Evolutionary conservation across 2,888 invertebrate species (phyloP).

Genomic region (Tanypteryx hageni): DNA sequence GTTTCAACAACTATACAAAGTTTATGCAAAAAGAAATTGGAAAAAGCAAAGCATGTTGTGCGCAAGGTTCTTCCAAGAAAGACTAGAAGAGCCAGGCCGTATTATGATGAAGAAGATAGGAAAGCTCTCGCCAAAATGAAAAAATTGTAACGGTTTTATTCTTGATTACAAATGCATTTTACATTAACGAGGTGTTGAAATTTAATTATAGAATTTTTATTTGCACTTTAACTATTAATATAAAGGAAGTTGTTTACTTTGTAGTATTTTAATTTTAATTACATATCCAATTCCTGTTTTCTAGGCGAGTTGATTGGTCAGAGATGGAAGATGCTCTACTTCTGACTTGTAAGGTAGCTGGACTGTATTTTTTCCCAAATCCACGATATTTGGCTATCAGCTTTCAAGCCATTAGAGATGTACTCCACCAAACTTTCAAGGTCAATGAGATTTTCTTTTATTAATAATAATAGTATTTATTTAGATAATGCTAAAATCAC

Average conservation of each 20-base stretch:
- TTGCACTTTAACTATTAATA: too few relatives aligned
- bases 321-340: slow-evolving; percentile 83
- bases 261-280: too few relatives aligned
- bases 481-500: slow-evolving; percentile 53
- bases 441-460: not conserved
- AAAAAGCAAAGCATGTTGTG: slow-evolving; percentile 60
- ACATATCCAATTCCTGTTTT: not conserved
- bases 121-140: slow-evolving; percentile 80
- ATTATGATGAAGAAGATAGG: slow-evolving; percentile 81
- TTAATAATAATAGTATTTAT: not conserved
- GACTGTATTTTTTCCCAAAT: slow-evolving; percentile 76
- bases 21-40: slow-evolving; percentile 65
- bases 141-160: slow-evolving; percentile 68
- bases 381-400: slow-evolving; percentile 74
- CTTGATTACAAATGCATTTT: too few relatives aligned
- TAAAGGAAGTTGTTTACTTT: too few relatives aligned
- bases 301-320: slow-evolving; percentile 80
- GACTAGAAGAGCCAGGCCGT: slow-evolving; percentile 69
- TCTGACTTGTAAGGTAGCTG: slow-evolving; percentile 82
- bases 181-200: too few relatives aligned
- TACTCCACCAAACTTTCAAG: slow-evolving; percentile 75
- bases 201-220: too few relatives aligned
- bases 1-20: slow-evolving; percentile 46
- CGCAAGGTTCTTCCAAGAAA: slow-evolving; percentile 66
- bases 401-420: slow-evolving; percentile 78